Evolutionary conservation across 2,888 invertebrate genomes (phyloP).

Genomic region (Amaurobius ferox): DNA sequence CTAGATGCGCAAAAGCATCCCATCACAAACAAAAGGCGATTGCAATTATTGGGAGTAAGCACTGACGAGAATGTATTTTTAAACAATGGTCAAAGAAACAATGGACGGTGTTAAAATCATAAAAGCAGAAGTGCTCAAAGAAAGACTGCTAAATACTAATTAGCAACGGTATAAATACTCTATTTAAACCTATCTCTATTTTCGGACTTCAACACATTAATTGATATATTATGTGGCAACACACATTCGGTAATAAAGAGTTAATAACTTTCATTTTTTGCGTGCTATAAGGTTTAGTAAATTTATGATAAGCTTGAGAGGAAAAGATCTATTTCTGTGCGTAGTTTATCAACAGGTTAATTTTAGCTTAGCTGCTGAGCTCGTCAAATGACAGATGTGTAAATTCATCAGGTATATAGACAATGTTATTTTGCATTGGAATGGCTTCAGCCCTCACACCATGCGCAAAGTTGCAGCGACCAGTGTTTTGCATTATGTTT

Average conservation of each 20-base stretch:
- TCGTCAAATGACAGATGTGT: no score
- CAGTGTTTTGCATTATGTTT: no score
- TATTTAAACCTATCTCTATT: conserved; percentile 26
- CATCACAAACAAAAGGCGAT: conserved; percentile 43
- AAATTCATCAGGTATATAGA: no score
- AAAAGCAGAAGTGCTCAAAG: conserved; percentile 42
- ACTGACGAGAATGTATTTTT: neutral
- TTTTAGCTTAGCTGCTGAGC: no score
- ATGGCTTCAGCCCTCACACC: no score
- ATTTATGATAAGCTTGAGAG: no score
- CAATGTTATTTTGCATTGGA: no score
- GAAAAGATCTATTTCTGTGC: no score
- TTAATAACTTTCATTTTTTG: neutral
- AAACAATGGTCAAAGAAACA: conserved; percentile 55
- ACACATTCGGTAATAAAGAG: neutral
- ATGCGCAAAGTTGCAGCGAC: no score
- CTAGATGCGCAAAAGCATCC: conserved; percentile 16
- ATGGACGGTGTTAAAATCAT: conserved; percentile 37
- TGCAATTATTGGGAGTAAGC: conserved; percentile 22
- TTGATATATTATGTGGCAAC: conserved; percentile 6
- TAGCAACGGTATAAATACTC: conserved; percentile 16
- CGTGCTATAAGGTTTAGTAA: no score
- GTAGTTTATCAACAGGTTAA: no score
- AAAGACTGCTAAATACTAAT: conserved; percentile 36
- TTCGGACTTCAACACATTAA: conserved; percentile 8